Percentiles rank a stretch among this genome's conserved stretches.
Conservation (phyloP, 2,888 invertebrate species). For the Frankliniella fusca region DNA sequence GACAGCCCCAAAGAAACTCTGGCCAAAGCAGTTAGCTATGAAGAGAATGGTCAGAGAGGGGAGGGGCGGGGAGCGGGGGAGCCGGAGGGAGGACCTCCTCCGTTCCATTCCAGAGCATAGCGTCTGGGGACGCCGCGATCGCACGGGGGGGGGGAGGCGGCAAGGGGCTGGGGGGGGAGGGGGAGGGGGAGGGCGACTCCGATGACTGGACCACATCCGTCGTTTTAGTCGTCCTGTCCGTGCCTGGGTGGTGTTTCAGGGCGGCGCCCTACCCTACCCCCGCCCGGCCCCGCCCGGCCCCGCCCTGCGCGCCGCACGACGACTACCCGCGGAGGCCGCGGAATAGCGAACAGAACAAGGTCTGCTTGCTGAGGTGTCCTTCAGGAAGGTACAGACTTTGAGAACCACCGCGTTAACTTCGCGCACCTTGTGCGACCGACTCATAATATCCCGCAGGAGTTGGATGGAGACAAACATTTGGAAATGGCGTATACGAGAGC, state of each 20-base stretch:
- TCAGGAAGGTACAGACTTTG: no score
- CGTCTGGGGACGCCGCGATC: constrained; percentile 15
- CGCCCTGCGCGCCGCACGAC: no score
- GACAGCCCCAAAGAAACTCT: constrained; percentile 26
- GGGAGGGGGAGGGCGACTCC: not conserved
- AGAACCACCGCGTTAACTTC: no score
- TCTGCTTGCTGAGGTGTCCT: no score
- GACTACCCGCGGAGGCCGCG: no score
- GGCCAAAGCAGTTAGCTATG: constrained; percentile 26
- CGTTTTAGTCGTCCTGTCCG: not conserved
- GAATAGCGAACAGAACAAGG: no score
- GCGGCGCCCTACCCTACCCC: no score
- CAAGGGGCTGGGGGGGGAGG: not conserved
- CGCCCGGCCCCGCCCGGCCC: no score
- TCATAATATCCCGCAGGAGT: no score
- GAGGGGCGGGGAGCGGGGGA: not conserved
- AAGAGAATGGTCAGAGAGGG: constrained; percentile 17
- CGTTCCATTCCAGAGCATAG: constrained; percentile 9
- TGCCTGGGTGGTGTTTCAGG: not conserved
- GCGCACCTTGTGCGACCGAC: no score
- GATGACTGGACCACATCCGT: constrained; percentile 21
- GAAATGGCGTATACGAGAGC: no score
- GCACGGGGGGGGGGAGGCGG: not conserved
- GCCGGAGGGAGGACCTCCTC: not conserved
- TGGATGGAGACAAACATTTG: no score